Evolutionary conservation across 2,113 vertebrate species (phyloP).

Genomic region (Elanus axillaris): DNA sequence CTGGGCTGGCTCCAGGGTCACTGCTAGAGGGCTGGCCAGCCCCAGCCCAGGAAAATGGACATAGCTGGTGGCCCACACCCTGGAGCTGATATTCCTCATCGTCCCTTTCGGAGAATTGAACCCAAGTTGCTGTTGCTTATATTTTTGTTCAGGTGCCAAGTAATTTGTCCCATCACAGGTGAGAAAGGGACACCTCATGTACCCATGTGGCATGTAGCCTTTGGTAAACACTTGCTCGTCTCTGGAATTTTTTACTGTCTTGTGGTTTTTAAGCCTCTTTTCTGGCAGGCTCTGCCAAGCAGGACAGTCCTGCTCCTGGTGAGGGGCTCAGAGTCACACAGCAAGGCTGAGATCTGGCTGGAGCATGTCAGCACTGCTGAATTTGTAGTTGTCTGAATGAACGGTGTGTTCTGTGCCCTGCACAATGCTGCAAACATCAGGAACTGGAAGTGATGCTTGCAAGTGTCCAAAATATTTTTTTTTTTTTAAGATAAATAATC

Average conservation of each 20-base stretch:
- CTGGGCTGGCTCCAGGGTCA: background rate
- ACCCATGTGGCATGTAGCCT: background rate
- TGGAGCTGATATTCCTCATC: background rate
- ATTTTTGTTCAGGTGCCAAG: background rate
- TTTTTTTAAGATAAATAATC: background rate
- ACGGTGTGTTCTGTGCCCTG: background rate
- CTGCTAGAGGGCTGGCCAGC: accelerated
- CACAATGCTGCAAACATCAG: accelerated
- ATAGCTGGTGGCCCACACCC: background rate
- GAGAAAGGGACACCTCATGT: background rate
- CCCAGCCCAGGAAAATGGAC: background rate
- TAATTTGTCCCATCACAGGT: background rate
- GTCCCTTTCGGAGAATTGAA: background rate
- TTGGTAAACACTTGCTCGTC: background rate
- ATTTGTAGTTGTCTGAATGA: background rate
- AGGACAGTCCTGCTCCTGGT: background rate
- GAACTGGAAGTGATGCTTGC: background rate
- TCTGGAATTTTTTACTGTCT: background rate
- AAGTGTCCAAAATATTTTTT: background rate
- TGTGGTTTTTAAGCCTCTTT: background rate
- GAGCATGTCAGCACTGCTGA: background rate
- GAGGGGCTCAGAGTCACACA: background rate
- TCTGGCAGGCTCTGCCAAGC: background rate
- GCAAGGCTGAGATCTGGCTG: background rate
- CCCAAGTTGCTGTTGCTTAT: background rate